Conservation (phyloP, 1,140 invertebrate genomes). For the Plectus sambesii region DNA sequence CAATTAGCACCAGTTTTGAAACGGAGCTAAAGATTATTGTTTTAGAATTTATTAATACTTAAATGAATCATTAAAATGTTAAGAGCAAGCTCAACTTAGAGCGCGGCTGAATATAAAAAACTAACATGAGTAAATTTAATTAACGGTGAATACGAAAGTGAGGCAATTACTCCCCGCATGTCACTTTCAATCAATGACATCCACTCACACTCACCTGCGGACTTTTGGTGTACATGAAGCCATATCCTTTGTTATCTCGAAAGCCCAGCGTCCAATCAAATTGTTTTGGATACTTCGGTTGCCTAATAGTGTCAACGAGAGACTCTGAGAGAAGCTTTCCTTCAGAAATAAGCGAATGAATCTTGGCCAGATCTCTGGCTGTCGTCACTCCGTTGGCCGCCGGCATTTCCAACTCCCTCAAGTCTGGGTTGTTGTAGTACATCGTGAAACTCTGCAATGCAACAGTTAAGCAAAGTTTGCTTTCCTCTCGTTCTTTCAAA, state of each 20-base stretch:
- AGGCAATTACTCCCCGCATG: background rate
- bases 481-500: too few species aligned
- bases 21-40: too few species aligned
- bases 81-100: conserved; percentile 3
- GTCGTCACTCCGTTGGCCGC: conserved; percentile 23
- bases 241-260: conserved; percentile 26
- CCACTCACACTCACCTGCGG: conserved; percentile 6
- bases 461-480: too few species aligned
- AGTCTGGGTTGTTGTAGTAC: too few species aligned
- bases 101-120: conserved; percentile 4
- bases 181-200: background rate
- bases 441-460: too few species aligned
- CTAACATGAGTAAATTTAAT: background rate
- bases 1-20: too few species aligned
- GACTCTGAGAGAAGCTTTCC: conserved; percentile 7
- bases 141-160: background rate
- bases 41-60: too few species aligned
- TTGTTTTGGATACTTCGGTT: too few species aligned
- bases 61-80: too few species aligned
- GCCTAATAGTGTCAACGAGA: conserved; percentile 4
- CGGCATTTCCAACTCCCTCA: too few species aligned
- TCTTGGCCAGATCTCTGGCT: conserved; percentile 16
- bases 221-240: conserved; percentile 18
- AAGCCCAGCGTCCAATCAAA: too few species aligned
- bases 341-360: conserved; percentile 15